Conservation (phyloP, 2,113 vertebrate species). For the Phaethon lepturus region DNA sequence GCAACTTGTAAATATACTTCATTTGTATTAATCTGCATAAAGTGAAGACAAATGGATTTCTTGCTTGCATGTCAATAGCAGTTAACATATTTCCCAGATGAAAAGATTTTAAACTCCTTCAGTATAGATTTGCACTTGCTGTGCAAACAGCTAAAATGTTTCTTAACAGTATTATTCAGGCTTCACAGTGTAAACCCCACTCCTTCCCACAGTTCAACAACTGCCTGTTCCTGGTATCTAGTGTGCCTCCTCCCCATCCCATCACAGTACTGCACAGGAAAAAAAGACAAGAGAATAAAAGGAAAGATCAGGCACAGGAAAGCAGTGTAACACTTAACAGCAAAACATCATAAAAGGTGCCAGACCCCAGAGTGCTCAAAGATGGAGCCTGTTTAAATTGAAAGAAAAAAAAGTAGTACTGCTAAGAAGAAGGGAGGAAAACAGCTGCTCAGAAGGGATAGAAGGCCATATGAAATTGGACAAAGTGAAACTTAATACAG, state of each 20-base stretch:
- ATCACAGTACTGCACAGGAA: not conserved
- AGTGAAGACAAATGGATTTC: not conserved
- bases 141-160: not conserved
- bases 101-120: not conserved
- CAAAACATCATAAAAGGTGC: not conserved
- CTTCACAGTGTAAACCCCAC: slow-evolving; percentile 3
- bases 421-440: not conserved
- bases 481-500: not conserved
- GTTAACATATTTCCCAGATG: not conserved
- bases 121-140: not conserved
- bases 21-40: not conserved
- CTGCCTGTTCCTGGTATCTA: not conserved
- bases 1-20: not conserved
- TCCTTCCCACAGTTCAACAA: not conserved
- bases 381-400: not conserved
- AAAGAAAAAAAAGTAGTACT: not conserved
- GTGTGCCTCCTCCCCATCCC: not conserved
- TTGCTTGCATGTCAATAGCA: not conserved
- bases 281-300: not conserved
- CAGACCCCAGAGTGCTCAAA: not conserved
- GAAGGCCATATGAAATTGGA: not conserved
- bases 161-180: not conserved
- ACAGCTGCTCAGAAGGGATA: not conserved
- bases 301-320: not conserved
- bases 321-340: not conserved